phyloP scores from a whole-genome alignment of 2,113 vertebrate species.

The Aleadryas rufinucha region DNA sequence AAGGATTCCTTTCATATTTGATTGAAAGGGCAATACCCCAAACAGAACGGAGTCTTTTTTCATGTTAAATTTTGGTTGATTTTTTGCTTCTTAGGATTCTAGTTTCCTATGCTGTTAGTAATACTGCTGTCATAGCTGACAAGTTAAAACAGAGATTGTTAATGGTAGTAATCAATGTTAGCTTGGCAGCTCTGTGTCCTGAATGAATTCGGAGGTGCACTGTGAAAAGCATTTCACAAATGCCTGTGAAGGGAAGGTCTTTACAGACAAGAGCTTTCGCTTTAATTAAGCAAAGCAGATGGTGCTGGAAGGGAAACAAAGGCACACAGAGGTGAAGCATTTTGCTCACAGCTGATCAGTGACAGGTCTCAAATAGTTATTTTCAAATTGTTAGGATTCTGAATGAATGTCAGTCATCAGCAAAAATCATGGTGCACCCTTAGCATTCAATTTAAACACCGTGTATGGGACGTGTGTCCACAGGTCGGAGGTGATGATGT shows the following conservation, averaged over 20 bases:
- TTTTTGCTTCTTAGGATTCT: background rate
- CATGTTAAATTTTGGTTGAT: background rate
- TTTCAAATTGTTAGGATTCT: background rate
- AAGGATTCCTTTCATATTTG: background rate
- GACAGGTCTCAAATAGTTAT: background rate
- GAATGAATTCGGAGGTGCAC: background rate
- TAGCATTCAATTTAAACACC: background rate
- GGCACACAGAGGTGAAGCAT: slow-evolving; percentile 22
- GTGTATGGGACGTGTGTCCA: background rate
- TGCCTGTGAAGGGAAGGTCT: slow-evolving; percentile 22
- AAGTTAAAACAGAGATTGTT: slow-evolving; percentile 15
- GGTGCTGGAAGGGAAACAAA: slow-evolving; percentile 41
- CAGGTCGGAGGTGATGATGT: background rate
- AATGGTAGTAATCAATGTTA: background rate
- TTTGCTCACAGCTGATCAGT: slow-evolving; percentile 43
- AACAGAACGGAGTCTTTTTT: background rate
- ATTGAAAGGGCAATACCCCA: background rate
- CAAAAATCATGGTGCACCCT: background rate
- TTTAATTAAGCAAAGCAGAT: slow-evolving; percentile 58
- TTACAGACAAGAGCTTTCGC: background rate
- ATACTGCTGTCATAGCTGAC: background rate
- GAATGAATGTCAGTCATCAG: background rate
- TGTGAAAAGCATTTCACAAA: slow-evolving; percentile 32
- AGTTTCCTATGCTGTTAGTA: background rate
- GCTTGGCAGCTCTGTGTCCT: background rate